phyloP scores from a whole-genome alignment of 2,888 invertebrate genomes.

The Ptycholaimellus sp. region DNA sequence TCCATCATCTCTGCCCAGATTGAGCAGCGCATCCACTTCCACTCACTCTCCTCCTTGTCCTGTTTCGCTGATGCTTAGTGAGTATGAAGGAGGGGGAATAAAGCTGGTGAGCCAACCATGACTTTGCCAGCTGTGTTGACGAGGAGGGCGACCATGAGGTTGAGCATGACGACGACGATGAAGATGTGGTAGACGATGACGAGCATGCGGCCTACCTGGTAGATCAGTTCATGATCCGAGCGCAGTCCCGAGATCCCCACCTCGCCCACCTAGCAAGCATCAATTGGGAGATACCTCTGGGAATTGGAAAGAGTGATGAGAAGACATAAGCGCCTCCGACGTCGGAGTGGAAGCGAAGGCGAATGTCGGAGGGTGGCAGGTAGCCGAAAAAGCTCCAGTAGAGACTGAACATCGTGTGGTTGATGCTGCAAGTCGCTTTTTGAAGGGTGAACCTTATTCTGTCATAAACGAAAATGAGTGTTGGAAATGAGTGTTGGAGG shows the following conservation, averaged over 20 bases:
- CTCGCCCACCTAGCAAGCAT: neutral
- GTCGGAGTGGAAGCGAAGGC: too few relatives aligned
- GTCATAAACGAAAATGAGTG: neutral
- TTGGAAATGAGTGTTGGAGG: too few relatives aligned
- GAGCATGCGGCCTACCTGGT: slow-evolving; percentile 6
- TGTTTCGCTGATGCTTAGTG: neutral
- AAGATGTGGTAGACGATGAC: slow-evolving; percentile 13
- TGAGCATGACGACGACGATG: slow-evolving; percentile 15
- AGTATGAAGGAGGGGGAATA: neutral
- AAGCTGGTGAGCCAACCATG: slow-evolving; percentile 7
- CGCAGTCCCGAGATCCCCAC: neutral
- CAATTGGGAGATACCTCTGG: neutral
- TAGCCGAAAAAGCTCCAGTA: slow-evolving; percentile 19
- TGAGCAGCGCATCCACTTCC: slow-evolving; percentile 15
- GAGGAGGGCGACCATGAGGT: slow-evolving; percentile 17
- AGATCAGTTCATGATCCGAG: too few relatives aligned
- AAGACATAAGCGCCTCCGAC: slow-evolving; percentile 11
- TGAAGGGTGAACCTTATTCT: neutral
- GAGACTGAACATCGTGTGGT: slow-evolving; percentile 8
- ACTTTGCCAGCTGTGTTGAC: slow-evolving; percentile 16
- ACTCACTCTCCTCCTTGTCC: slow-evolving; percentile 18
- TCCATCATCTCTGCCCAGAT: slow-evolving; percentile 15
- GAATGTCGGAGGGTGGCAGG: slow-evolving; percentile 9
- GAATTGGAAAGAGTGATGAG: slow-evolving; percentile 6
- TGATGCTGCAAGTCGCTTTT: slow-evolving; percentile 4